phyloP scores from a whole-genome alignment of 2,113 vertebrate species.

The Hippocampus guttulatus region DNA sequence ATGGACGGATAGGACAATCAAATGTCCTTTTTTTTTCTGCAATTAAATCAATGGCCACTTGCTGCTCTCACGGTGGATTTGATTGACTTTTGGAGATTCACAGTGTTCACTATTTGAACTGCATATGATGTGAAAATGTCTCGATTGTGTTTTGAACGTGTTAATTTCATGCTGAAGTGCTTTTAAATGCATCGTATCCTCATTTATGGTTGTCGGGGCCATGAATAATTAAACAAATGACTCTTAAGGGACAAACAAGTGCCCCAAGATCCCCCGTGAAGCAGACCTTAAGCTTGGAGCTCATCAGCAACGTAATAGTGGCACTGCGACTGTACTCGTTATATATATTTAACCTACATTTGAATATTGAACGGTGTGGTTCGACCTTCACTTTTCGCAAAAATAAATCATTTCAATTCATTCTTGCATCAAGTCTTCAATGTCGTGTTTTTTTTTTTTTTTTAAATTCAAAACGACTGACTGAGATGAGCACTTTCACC shows the following conservation, averaged over 20 bases:
- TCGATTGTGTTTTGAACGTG: background rate
- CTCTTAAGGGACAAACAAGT: background rate
- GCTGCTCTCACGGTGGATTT: constrained; percentile 26
- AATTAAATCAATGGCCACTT: constrained; percentile 46
- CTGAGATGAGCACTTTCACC: no score
- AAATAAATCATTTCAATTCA: background rate
- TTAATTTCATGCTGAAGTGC: background rate
- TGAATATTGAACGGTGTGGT: background rate
- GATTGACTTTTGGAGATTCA: background rate
- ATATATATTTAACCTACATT: background rate
- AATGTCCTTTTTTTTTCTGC: constrained; percentile 25
- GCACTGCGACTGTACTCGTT: background rate
- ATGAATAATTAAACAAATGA: background rate
- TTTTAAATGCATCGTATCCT: background rate
- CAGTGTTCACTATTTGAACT: background rate
- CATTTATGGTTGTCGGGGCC: background rate
- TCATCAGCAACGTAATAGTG: background rate
- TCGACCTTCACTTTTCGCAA: no score
- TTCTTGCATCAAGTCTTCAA: background rate
- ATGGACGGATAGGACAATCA: constrained; percentile 29
- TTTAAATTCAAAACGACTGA: no score
- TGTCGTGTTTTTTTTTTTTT: no score
- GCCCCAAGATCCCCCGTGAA: background rate
- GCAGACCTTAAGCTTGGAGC: background rate
- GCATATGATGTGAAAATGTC: background rate